These are phyloP conservation scores for Lochmaea capreae DNA, from an alignment of 2,888 invertebrate genomes.

Conservation along the genomic window DNA sequence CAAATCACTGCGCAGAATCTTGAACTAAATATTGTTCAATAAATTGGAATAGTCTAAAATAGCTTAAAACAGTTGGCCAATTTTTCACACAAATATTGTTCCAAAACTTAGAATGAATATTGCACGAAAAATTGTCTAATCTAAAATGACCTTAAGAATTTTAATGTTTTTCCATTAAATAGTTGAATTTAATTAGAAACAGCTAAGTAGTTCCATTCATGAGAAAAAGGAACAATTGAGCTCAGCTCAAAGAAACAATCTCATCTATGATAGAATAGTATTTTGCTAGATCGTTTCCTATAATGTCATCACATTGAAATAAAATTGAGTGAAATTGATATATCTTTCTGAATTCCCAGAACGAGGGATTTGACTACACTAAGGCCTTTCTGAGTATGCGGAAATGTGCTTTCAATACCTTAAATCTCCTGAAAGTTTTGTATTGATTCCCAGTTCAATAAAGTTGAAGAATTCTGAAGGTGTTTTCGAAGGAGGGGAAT, in stretches of 20 bases:
- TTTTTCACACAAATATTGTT: no score
- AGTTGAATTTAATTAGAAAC: no score
- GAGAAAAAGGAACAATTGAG: no score
- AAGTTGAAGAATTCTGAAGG: constrained; percentile 43
- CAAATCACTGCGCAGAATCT: no score
- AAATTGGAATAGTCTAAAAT: no score
- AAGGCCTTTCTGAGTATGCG: constrained; percentile 27
- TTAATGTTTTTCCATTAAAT: no score
- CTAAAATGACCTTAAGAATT: no score
- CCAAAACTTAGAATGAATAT: no score
- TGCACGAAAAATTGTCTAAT: no score
- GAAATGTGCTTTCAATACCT: constrained; percentile 34
- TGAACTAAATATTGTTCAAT: no score
- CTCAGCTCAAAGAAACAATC: neutral
- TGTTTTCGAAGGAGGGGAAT: constrained; percentile 38
- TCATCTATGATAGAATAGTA: neutral
- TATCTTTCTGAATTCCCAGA: constrained; percentile 26
- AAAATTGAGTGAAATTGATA: constrained; percentile 35
- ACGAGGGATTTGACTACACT: constrained; percentile 22
- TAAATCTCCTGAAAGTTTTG: constrained; percentile 32
- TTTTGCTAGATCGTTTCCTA: neutral
- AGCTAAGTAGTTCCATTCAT: no score
- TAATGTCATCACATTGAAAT: constrained; percentile 17
- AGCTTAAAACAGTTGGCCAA: no score
- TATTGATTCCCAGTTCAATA: constrained; percentile 39